Evolutionary conservation across 2,888 invertebrate species (phyloP).

Genomic region (Polydesmus complanatus): DNA sequence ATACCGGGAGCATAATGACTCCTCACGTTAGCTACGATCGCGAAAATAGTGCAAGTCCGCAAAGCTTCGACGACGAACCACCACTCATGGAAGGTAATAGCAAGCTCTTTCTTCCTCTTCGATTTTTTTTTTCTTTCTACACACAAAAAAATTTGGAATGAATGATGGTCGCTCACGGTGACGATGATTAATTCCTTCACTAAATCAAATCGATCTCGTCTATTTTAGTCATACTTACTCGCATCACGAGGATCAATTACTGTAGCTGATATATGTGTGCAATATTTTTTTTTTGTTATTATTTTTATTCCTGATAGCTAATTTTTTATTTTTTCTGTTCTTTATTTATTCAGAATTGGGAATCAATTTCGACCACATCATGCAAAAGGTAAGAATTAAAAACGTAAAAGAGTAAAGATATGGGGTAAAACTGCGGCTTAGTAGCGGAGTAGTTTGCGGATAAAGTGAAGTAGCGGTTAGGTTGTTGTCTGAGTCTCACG

Average conservation of each 20-base stretch:
- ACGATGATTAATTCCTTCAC: neutral
- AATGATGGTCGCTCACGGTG: neutral
- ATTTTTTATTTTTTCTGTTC: neutral
- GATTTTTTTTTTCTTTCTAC: neutral
- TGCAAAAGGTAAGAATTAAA: conserved; percentile 46
- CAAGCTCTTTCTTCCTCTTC: neutral
- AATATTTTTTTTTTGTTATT: no score
- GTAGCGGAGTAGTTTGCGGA: no score
- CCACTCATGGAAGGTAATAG: conserved; percentile 18
- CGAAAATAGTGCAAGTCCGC: neutral
- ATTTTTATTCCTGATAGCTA: no score
- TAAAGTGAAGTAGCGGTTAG: neutral
- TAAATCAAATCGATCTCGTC: neutral
- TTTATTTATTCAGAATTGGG: conserved; percentile 50
- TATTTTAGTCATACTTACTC: neutral
- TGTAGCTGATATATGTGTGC: neutral
- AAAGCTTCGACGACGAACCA: conserved; percentile 17
- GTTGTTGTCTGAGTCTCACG: neutral
- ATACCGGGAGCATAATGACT: conserved; percentile 18
- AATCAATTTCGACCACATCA: conserved; percentile 75
- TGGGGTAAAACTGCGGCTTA: no score
- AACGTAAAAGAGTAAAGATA: neutral
- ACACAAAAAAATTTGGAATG: neutral
- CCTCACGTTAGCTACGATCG: conserved; percentile 8
- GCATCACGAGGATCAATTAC: neutral